These are phyloP conservation scores for Coturnix japonica DNA, from an alignment of 2,113 vertebrate genomes.

Conservation along the genomic window DNA sequence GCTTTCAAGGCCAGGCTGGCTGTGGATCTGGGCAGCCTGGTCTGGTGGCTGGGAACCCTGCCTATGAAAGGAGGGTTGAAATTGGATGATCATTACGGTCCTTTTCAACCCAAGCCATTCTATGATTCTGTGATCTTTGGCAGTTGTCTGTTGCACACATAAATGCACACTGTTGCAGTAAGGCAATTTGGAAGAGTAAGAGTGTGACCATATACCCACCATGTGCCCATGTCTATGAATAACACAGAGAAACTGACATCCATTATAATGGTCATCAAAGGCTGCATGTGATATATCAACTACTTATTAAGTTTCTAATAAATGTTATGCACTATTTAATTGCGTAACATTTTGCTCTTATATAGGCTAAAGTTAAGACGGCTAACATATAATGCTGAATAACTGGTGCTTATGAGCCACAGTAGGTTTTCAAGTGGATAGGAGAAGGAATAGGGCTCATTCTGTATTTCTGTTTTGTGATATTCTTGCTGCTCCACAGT, in stretches of 20 bases:
- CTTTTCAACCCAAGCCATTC: too few species aligned
- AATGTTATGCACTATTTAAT: background rate
- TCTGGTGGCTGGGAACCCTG: too few species aligned
- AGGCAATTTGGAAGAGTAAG: background rate
- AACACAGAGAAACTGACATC: background rate
- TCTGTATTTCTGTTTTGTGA: background rate
- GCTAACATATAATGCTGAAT: background rate
- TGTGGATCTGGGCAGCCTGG: too few species aligned
- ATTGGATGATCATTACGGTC: too few species aligned
- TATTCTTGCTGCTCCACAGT: background rate
- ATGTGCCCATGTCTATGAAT: background rate
- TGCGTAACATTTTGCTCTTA: background rate
- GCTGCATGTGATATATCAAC: background rate
- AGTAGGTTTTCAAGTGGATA: background rate
- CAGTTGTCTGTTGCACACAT: background rate
- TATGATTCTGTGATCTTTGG: background rate
- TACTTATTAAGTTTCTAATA: background rate
- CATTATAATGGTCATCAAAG: background rate
- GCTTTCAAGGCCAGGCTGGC: too few species aligned
- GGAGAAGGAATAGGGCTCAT: rapidly evolving
- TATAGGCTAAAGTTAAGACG: background rate
- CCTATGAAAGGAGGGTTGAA: too few species aligned
- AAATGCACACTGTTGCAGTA: background rate
- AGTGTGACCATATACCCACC: background rate
- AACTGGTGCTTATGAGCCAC: background rate